phyloP scores from a whole-genome alignment of 2,113 vertebrate species.

The Cyanoderma ruficeps region DNA sequence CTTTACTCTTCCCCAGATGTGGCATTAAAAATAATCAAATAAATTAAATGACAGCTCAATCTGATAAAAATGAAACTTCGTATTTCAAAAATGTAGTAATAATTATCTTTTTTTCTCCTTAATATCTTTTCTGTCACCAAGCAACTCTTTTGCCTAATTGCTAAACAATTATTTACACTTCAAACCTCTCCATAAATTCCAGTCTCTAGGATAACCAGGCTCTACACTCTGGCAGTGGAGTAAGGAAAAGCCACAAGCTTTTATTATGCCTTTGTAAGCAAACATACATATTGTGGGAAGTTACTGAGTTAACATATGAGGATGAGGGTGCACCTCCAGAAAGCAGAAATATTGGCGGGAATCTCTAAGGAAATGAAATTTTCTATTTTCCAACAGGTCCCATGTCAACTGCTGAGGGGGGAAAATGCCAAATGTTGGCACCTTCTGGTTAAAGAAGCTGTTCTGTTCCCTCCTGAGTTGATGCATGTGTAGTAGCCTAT shows the following conservation, averaged over 20 bases:
- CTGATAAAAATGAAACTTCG: not conserved
- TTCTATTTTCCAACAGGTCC: not conserved
- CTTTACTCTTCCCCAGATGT: not conserved
- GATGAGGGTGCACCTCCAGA: slow-evolving; percentile 1
- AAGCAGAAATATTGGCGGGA: not conserved
- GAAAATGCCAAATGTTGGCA: slow-evolving; percentile 17
- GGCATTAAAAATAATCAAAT: not conserved
- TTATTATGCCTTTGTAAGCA: slow-evolving; percentile 69
- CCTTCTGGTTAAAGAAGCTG: not conserved
- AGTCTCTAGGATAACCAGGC: not conserved
- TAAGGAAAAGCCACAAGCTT: slow-evolving; percentile 45
- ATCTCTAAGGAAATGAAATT: not conserved
- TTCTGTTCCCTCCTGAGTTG: not conserved
- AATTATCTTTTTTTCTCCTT: not conserved
- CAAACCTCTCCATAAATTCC: not conserved
- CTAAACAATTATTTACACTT: not conserved
- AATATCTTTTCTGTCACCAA: not conserved
- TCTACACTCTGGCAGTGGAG: not conserved
- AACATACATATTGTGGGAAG: slow-evolving; percentile 47
- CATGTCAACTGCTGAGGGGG: not conserved
- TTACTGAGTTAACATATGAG: slow-evolving; percentile 4
- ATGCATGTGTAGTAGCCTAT: not conserved
- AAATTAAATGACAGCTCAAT: not conserved
- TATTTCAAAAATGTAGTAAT: not conserved
- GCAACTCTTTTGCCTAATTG: not conserved